A percentile compares a stretch with the other conserved stretches of the same genome.
Conservation (phyloP, 2,797 vertebrate genomes). For the Phoeniculus purpureus region DNA sequence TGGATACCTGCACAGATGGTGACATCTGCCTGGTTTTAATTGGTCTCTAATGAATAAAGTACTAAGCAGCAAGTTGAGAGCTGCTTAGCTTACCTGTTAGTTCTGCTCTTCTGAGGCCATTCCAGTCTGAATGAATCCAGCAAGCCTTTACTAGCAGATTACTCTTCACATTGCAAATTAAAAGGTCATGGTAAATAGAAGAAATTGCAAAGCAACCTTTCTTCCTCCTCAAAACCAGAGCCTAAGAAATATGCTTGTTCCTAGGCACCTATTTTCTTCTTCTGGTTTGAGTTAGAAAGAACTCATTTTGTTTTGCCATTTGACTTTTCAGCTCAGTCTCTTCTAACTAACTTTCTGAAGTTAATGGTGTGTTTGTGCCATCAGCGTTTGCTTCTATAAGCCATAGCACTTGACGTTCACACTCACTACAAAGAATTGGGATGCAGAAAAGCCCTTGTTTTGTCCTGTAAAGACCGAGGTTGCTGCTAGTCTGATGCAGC, state of each 20-base stretch:
- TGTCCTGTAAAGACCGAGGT: too few species aligned
- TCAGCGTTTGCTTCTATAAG: too few species aligned
- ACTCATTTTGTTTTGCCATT: too few species aligned
- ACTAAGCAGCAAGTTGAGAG: background rate
- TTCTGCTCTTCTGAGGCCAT: background rate
- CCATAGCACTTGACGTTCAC: too few species aligned
- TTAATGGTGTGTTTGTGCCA: too few species aligned
- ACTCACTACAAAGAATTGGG: too few species aligned
- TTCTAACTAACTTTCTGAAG: too few species aligned
- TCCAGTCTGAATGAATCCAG: background rate
- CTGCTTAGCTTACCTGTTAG: background rate
- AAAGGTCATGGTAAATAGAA: background rate
- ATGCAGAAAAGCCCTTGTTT: too few species aligned
- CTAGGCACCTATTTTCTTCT: background rate
- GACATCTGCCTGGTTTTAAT: background rate
- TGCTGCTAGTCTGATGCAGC: too few species aligned
- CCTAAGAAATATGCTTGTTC: background rate
- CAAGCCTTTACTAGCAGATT: background rate
- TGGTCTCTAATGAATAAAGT: background rate
- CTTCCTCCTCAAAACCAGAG: background rate
- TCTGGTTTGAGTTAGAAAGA: too few species aligned
- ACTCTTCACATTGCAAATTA: background rate
- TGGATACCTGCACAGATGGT: background rate
- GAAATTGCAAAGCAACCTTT: background rate
- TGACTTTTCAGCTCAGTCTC: too few species aligned